These are phyloP conservation scores for Ennomos fuscantarius DNA, from an alignment of 2,888 invertebrate species.

Conservation along the genomic window DNA sequence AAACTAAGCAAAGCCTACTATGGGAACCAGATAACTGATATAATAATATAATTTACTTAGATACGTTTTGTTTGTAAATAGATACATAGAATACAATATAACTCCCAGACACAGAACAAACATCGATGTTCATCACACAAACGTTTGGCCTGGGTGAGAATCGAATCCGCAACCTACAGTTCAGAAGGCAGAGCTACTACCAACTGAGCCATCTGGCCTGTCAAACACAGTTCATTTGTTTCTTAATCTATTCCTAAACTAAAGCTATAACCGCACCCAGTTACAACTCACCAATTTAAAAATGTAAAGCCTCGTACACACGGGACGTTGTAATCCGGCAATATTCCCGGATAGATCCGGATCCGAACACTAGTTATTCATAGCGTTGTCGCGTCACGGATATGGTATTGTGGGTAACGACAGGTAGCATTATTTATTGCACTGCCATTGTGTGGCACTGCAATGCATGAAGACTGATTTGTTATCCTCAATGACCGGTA, in stretches of 20 bases:
- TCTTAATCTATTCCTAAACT: background rate
- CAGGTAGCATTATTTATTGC: conserved; percentile 46
- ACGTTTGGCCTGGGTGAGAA: no score
- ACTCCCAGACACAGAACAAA: no score
- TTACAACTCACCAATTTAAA: conserved; percentile 26
- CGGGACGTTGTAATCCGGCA: conserved; percentile 24
- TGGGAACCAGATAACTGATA: no score
- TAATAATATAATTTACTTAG: no score
- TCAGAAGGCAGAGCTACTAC: no score
- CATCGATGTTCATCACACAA: no score
- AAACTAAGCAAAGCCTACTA: no score
- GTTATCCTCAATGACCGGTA: conserved; percentile 36
- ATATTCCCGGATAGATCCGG: conserved; percentile 19
- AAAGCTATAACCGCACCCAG: conserved; percentile 7
- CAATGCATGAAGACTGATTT: conserved; percentile 35
- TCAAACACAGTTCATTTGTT: background rate
- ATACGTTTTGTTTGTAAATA: no score
- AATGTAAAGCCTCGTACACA: conserved; percentile 26
- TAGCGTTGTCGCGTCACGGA: conserved; percentile 41
- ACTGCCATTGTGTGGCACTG: conserved; percentile 33
- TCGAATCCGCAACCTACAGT: no score
- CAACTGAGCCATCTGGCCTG: no score
- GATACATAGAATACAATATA: no score
- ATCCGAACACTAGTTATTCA: conserved; percentile 41
- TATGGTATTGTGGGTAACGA: conserved; percentile 44